Evolutionary conservation across 35 echinoderm and acorn worm genomes (phyloP).

Genomic region (Anneissia japonica): DNA sequence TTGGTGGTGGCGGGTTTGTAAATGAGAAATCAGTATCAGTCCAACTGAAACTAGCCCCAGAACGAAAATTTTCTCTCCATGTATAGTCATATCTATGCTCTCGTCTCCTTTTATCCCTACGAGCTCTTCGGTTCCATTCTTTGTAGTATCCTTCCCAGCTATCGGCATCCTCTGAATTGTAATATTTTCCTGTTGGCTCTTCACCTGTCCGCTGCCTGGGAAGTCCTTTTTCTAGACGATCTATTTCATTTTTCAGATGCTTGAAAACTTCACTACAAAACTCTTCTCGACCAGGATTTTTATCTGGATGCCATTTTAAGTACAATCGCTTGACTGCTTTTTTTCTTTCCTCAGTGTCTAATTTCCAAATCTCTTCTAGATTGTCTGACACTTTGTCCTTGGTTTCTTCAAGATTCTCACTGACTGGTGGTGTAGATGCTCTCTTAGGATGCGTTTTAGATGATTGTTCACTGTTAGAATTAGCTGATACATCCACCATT

Average conservation of each 20-base stretch:
- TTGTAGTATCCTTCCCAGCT: background rate
- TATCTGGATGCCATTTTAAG: constrained; percentile 43
- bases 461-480: background rate
- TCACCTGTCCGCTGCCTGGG: background rate
- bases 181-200: background rate
- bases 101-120: background rate
- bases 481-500: background rate
- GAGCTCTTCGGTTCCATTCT: background rate
- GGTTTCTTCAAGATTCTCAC: background rate
- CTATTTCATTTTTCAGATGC: constrained; percentile 27
- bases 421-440: background rate
- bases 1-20: too few species aligned
- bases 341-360: constrained; percentile 11
- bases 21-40: background rate
- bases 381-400: background rate
- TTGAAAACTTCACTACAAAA: constrained; percentile 27
- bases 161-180: background rate
- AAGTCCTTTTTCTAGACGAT: background rate
- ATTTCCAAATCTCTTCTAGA: constrained; percentile 2
- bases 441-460: background rate
- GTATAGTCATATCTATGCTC: background rate
- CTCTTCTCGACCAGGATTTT: constrained; percentile 23
- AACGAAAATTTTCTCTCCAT: background rate
- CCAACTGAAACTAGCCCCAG: background rate
- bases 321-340: constrained; percentile 11